Evolutionary conservation across 2,888 invertebrate genomes (phyloP).

Genomic region (Malacosoma neustria): DNA sequence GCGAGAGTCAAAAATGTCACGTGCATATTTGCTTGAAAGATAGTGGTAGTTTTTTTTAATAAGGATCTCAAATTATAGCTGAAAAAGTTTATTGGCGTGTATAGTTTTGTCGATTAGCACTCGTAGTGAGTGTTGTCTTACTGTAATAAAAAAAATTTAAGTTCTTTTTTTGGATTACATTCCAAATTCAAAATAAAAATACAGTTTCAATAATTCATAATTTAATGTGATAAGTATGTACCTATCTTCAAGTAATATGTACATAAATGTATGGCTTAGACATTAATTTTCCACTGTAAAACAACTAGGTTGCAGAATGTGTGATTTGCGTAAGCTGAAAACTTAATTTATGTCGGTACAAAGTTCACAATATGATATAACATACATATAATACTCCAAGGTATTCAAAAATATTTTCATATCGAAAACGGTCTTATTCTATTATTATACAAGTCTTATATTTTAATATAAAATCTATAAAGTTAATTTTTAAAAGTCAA

Average conservation of each 20-base stretch:
- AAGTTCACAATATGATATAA: conserved; percentile 14
- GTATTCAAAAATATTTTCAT: conserved; percentile 61
- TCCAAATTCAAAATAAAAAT: conserved; percentile 42
- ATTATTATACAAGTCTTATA: conserved; percentile 67
- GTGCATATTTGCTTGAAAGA: too few relatives aligned
- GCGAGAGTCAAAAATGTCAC: too few relatives aligned
- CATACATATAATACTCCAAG: conserved; percentile 53
- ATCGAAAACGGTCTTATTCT: conserved; percentile 43
- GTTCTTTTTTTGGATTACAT: too few relatives aligned
- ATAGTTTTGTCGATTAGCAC: too few relatives aligned
- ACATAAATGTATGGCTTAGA: conserved; percentile 51
- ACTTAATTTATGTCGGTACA: conserved; percentile 19
- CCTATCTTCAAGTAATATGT: conserved; percentile 39
- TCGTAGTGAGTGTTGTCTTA: too few relatives aligned
- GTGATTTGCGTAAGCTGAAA: conserved; percentile 24
- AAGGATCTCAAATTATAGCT: too few relatives aligned
- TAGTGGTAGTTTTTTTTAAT: too few relatives aligned
- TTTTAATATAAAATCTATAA: conserved; percentile 56
- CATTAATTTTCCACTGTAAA: conserved; percentile 43
- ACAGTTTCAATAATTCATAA: conserved; percentile 49
- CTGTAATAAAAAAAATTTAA: too few relatives aligned
- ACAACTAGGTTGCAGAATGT: conserved; percentile 48
- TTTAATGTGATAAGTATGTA: conserved; percentile 67
- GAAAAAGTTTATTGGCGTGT: too few relatives aligned
- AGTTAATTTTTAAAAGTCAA: conserved; percentile 48